These are phyloP conservation scores for Myrmecophaga tridactyla DNA, from an alignment of 2,113 vertebrate species.

Conservation along the genomic window DNA sequence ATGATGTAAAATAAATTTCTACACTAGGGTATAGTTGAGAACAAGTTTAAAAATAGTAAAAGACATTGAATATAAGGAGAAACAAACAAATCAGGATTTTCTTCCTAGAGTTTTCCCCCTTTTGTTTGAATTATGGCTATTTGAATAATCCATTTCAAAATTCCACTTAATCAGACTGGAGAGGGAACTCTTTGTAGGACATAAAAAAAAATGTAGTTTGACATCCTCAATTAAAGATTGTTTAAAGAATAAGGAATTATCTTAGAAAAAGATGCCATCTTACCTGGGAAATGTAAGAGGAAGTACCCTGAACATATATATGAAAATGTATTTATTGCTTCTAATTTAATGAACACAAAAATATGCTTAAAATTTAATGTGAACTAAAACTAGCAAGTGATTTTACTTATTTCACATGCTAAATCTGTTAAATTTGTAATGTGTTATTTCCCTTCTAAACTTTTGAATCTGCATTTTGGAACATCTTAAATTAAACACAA, in stretches of 20 bases:
- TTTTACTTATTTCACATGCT: neutral
- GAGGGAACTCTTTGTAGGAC: neutral
- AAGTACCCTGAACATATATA: neutral
- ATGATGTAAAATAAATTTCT: neutral
- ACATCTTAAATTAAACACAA: neutral
- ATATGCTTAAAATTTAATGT: constrained; percentile 31
- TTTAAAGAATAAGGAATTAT: neutral
- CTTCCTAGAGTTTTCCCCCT: neutral
- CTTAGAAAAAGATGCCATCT: neutral
- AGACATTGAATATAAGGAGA: neutral
- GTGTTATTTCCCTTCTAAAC: neutral
- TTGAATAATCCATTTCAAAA: constrained; percentile 19
- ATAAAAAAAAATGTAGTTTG: neutral
- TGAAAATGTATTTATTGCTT: neutral
- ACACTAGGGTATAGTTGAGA: neutral
- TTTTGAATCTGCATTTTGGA: constrained; percentile 21
- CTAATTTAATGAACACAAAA: constrained; percentile 36
- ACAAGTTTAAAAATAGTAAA: neutral
- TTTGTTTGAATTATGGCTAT: neutral
- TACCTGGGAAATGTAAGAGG: neutral
- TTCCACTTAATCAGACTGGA: neutral
- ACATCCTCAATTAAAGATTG: neutral
- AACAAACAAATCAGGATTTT: neutral
- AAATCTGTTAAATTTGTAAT: neutral
- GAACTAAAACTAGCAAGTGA: neutral